Percentiles rank a stretch among this genome's conserved stretches.
Conservation (phyloP, 1,140 invertebrate genomes). For the Cydia amplana region DNA sequence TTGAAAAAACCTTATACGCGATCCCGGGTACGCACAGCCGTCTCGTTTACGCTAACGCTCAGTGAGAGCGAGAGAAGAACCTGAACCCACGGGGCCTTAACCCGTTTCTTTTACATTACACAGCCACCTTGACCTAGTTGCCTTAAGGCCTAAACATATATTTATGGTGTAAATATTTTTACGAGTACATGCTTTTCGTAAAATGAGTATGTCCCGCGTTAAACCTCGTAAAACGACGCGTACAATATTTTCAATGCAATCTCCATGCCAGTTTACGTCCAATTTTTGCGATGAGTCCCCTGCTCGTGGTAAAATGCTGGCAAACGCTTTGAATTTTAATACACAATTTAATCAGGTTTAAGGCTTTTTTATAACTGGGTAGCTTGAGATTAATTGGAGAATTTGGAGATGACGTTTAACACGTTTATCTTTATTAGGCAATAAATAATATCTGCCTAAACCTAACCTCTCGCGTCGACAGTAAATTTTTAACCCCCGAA, state of each 20-base stretch:
- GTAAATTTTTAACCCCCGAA: no score
- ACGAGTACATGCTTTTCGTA: slow-evolving; percentile 2
- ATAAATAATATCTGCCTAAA: no score
- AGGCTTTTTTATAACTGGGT: not conserved
- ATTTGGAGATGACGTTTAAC: not conserved
- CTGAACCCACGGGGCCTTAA: no score
- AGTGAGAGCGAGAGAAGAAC: no score
- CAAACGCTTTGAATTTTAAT: slow-evolving; percentile 14
- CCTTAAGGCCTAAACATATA: not conserved
- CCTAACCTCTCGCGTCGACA: no score
- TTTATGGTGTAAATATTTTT: not conserved
- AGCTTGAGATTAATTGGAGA: not conserved
- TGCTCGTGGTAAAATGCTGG: not conserved
- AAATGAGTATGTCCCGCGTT: not conserved
- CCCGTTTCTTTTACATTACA: not conserved
- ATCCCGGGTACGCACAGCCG: no score
- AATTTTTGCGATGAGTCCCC: not conserved
- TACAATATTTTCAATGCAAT: slow-evolving; percentile 11
- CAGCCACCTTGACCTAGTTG: not conserved
- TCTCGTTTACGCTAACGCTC: no score
- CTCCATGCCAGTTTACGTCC: slow-evolving; percentile 1
- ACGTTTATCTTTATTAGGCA: not conserved
- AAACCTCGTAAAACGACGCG: not conserved
- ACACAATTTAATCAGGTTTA: slow-evolving; percentile 13
- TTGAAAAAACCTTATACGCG: no score